Conservation (phyloP, 1,140 invertebrate genomes). For the Brachionus manjavacas region DNA sequence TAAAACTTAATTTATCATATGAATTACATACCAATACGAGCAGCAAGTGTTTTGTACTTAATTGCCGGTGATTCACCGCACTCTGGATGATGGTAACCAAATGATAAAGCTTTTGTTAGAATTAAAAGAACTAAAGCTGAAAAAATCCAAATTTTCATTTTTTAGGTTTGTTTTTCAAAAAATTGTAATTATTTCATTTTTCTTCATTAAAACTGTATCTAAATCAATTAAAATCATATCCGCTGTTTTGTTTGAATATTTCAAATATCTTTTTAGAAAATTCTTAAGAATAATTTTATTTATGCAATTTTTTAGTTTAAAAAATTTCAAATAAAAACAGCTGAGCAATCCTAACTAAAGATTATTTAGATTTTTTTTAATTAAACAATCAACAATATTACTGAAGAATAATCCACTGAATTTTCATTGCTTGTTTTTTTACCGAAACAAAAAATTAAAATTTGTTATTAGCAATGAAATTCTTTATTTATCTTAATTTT, state of each 20-base stretch:
- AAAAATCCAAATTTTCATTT: constrained; percentile 2
- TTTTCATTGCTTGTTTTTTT: too few species aligned
- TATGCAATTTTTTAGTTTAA: too few species aligned
- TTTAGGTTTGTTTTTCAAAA: background rate
- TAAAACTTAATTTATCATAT: background rate
- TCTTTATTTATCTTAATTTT: background rate
- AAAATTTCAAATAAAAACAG: background rate
- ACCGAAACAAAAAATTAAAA: too few species aligned
- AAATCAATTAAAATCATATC: background rate
- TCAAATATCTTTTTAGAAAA: background rate
- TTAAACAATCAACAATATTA: too few species aligned
- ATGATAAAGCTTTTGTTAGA: background rate
- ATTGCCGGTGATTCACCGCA: constrained; percentile 22
- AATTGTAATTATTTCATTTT: background rate
- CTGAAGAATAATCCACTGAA: background rate
- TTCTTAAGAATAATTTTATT: too few species aligned
- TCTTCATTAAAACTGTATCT: background rate
- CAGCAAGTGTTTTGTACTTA: background rate
- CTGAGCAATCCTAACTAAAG: background rate
- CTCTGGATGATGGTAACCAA: background rate
- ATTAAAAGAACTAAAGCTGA: background rate
- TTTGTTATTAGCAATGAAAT: too few species aligned
- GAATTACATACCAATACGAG: background rate
- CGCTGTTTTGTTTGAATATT: background rate
- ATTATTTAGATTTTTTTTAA: background rate